Conservation (phyloP, 2,797 vertebrate genomes). For the Enteromius radiatus region DNA sequence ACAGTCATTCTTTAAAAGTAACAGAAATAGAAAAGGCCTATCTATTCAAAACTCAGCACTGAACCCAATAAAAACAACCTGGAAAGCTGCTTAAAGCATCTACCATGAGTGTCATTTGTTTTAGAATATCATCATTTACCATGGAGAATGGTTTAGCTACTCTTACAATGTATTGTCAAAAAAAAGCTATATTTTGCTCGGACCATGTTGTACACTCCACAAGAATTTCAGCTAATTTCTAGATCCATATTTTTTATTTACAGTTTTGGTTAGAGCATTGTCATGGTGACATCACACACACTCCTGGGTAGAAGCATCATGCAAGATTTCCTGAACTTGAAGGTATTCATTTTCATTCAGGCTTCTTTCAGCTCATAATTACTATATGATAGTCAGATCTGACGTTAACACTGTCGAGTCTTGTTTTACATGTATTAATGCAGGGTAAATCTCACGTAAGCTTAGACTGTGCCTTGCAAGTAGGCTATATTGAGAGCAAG, state of each 20-base stretch:
- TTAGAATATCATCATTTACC: not conserved
- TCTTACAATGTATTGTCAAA: not conserved
- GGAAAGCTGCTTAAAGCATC: slow-evolving; percentile 40
- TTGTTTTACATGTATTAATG: slow-evolving; percentile 25
- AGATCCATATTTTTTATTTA: slow-evolving; percentile 43
- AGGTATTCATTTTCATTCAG: slow-evolving; percentile 26
- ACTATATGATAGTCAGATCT: slow-evolving; percentile 16
- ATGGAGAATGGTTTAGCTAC: slow-evolving; percentile 3
- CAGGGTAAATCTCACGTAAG: slow-evolving; percentile 35
- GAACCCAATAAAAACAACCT: slow-evolving; percentile 59
- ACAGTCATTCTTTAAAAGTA: slow-evolving; percentile 74
- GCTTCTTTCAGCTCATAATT: slow-evolving; percentile 19
- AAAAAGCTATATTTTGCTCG: not conserved
- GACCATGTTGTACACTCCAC: slow-evolving; percentile 40
- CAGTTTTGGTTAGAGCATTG: slow-evolving; percentile 38
- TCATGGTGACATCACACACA: slow-evolving; percentile 27
- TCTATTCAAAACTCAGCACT: slow-evolving; percentile 67
- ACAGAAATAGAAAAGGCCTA: slow-evolving; percentile 72
- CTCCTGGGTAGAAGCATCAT: slow-evolving; percentile 33
- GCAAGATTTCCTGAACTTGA: slow-evolving; percentile 18
- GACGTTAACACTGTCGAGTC: not conserved
- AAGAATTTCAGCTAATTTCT: slow-evolving; percentile 29
- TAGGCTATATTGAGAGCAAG: slow-evolving; percentile 28
- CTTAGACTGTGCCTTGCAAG: slow-evolving; percentile 37
- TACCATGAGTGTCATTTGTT: slow-evolving; percentile 10